Base-by-base conservation (phyloP, 2,797 vertebrate species). In the Caiman crocodilus region DNA sequence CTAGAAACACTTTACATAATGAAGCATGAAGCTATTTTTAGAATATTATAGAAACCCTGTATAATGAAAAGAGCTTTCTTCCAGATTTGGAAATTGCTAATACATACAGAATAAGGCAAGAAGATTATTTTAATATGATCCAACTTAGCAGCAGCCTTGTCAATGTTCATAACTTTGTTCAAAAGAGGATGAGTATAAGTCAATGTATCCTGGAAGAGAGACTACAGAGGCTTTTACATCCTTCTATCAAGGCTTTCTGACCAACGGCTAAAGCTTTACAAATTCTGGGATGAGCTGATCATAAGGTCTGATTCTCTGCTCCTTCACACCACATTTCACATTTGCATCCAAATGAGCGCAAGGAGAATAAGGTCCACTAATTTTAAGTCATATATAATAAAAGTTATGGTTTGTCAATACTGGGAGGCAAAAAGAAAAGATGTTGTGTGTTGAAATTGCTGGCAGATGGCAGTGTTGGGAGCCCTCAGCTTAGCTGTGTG, bases 401-500 rank as follows among this genome's bases (percentile, higher is more conserved):
- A 64, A 79, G 25, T 42, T 25, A 6, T 7, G 6, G 61, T 75
- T 82, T 6, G 57, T 3, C 14, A 60, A 6, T 28, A 20, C 5
- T 1, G 55, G 35, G 0, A 3, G 21, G 58, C 0, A 14, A 12
- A 14, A 21, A 14, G 73, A 4, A 7, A 12, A 10, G 11, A 21
- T 86, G 94, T 84, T 3, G 80, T 76, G 93, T 1, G 9, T 23
- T 0, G n/a, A 15, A 10, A 77, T 14, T 8, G 93, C 92, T 65
- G 95, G 84, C 91, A 97, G 95, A 94, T 14, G 96, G 95, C 95
- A 71, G 35, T 15, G 57, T 20, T 7, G 96, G 82, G 91, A 93
- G 93, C 6, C 4, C 64, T 1, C 42, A 77, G 61, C 60, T 16
- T 30, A 0, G 20, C 55, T 5, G 9, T 5, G 2, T 15, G 9